Evolutionary conservation across 2,797 vertebrate genomes (phyloP), one percentile per base, ranked within the genome.

Genomic region (Danio albolineatus): DNA sequence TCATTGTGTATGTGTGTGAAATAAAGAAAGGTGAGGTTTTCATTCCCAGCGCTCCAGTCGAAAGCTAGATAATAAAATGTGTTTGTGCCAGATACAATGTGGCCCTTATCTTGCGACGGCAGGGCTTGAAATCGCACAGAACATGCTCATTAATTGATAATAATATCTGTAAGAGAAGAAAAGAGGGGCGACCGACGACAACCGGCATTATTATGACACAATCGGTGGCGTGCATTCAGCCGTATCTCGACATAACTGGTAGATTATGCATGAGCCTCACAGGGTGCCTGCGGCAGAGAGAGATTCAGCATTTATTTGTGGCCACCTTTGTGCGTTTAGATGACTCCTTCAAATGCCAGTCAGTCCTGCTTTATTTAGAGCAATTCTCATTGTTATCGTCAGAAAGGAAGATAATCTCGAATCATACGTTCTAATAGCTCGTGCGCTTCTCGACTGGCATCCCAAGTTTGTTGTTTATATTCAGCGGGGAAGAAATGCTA

Each of bases 31-130:
- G 84, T 82, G 73, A 82, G 10, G 51, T 81, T 81, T 85, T 83
- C 76, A 81, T 75, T 78, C 76, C 62, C 56, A 51, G 44, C 16
- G 75, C 67, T 41, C 6, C 76, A 62, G 64, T 79, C 72, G 57
- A 54, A 76, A 65, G 80, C 62, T 64, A 84, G 81, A 85, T 86
- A 86, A 84, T 78, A 75, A 79, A 84, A 78, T 36, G 61, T 78
- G 81, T 86, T 83, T 86, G 82, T 80, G 76, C 28, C 19, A 74
- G 72, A 74, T 78, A 85, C 85, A 85, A 85, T 85, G 64, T 71
- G 81, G 60, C 77, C 39, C 83, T 84, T 85, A 86, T 85, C 85
- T 86, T 46, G 60, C 17, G 71, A 66, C 81, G 64, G 73, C 87
- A 83, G 81, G 57, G 57, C 80, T 79, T 56, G 54, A 53, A 82